A percentile compares a stretch with the other conserved stretches of the same genome.
Evolutionary conservation across 2,888 invertebrate genomes (phyloP).

Genomic region (Lissocephala sabroskyi): DNA sequence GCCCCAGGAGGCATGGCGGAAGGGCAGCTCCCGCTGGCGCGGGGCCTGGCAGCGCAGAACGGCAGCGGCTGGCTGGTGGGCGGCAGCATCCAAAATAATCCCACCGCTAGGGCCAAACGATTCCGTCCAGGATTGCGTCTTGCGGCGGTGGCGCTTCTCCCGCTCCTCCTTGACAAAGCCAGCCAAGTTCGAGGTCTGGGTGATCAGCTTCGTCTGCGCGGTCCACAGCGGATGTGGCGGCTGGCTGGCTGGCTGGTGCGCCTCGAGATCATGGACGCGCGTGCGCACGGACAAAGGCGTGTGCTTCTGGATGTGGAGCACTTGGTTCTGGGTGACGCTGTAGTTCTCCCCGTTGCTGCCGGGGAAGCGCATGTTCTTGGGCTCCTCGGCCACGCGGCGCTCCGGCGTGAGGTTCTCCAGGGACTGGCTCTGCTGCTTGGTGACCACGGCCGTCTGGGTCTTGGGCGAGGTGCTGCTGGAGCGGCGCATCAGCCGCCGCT

Average conservation of each 20-base stretch:
- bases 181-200: slow-evolving; percentile 65
- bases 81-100: slow-evolving; percentile 44
- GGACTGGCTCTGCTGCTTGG: slow-evolving; percentile 72
- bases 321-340: slow-evolving; percentile 92
- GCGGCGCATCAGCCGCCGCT: slow-evolving; percentile 61
- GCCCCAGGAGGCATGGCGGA: slow-evolving; percentile 88
- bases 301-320: slow-evolving; percentile 84
- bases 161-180: slow-evolving; percentile 79
- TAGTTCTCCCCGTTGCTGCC: slow-evolving; percentile 89
- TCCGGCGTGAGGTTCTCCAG: slow-evolving; percentile 71
- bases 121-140: slow-evolving; percentile 70
- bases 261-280: slow-evolving; percentile 82
- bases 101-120: slow-evolving; percentile 57
- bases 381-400: slow-evolving; percentile 73
- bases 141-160: slow-evolving; percentile 59
- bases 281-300: slow-evolving; percentile 77
- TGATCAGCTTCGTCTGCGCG: slow-evolving; percentile 69
- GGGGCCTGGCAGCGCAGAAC: slow-evolving; percentile 66
- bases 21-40: slow-evolving; percentile 76
- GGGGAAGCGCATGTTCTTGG: slow-evolving; percentile 87
- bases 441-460: slow-evolving; percentile 59
- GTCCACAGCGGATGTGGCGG: slow-evolving; percentile 70
- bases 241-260: slow-evolving; percentile 32
- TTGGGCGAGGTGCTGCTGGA: slow-evolving; percentile 71
- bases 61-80: slow-evolving; percentile 17